Percentiles rank a stretch among this genome's conserved stretches.
phyloP scores from a whole-genome alignment of 2,113 vertebrate genomes.

The Smithornis capensis region DNA sequence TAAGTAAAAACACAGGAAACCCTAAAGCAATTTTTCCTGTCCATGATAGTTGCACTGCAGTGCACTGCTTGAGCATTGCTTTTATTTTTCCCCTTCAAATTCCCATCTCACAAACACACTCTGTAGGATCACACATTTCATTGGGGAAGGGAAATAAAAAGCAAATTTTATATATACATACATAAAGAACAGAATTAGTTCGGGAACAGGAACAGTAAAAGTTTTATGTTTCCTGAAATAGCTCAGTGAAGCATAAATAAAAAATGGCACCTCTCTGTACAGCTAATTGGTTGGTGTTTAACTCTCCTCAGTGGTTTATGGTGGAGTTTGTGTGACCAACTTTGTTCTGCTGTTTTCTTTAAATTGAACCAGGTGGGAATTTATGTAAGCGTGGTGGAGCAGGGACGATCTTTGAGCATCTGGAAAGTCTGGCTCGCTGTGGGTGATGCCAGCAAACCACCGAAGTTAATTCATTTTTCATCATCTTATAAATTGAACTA shows the following conservation, averaged over 20 bases:
- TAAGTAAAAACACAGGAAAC: not conserved
- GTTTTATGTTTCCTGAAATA: not conserved
- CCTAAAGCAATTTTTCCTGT: not conserved
- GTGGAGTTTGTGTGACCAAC: not conserved
- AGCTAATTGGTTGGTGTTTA: not conserved
- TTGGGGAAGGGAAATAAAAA: not conserved
- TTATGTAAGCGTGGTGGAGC: not conserved
- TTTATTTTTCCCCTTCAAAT: not conserved
- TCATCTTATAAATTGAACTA: not conserved
- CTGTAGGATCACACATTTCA: not conserved
- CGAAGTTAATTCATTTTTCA: conserved; percentile 17
- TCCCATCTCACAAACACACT: not conserved
- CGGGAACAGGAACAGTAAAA: not conserved
- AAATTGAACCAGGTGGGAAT: conserved; percentile 21
- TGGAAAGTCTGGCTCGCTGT: not conserved
- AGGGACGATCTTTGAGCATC: not conserved
- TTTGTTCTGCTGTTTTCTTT: not conserved
- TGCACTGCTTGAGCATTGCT: not conserved
- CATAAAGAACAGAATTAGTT: not conserved
- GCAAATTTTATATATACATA: not conserved
- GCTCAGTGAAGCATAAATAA: not conserved
- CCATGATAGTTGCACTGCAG: not conserved
- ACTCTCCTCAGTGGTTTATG: not conserved
- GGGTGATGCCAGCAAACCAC: conserved; percentile 16
- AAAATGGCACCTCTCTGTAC: not conserved